These are phyloP conservation scores for Carcina quercana DNA, from an alignment of 2,888 invertebrate genomes.

Conservation along the genomic window DNA sequence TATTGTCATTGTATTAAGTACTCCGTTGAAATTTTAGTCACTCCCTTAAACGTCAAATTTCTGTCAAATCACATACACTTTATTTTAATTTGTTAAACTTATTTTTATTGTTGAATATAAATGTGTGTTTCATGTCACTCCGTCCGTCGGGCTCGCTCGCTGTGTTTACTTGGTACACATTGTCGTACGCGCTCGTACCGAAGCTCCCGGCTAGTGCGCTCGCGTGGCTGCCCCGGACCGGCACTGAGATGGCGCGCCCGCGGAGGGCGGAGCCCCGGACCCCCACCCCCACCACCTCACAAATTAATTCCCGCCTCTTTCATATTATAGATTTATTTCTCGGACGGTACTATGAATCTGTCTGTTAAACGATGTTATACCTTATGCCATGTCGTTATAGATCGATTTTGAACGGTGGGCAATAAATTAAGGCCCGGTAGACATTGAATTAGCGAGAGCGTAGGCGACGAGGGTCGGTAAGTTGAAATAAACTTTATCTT, in stretches of 20 bases:
- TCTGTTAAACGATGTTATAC: conserved; percentile 63
- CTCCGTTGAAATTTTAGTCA: conserved; percentile 1
- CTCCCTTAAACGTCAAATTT: conserved; percentile 1
- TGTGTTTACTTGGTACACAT: conserved; percentile 21
- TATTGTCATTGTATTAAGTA: conserved; percentile 30
- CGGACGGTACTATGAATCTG: conserved; percentile 45
- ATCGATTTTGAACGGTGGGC: conserved; percentile 56
- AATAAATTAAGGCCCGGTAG: conserved; percentile 64
- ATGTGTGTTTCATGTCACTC: conserved; percentile 16
- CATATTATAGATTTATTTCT: conserved; percentile 74
- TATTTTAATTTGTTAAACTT: too few relatives aligned
- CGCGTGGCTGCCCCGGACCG: conserved; percentile 36
- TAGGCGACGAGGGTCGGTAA: conserved; percentile 30
- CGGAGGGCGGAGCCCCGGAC: conserved; percentile 51
- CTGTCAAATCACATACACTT: conserved; percentile 10
- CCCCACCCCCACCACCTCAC: conserved; percentile 48
- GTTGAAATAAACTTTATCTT: conserved; percentile 41
- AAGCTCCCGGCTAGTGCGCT: conserved; percentile 29
- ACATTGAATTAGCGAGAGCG: conserved; percentile 66
- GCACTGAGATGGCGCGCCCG: conserved; percentile 66
- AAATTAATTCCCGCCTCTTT: conserved; percentile 69
- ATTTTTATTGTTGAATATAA: conserved; percentile 11
- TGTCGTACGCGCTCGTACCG: conserved; percentile 14
- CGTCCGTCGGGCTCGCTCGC: conserved; percentile 17
- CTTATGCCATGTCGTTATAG: conserved; percentile 59